Evolutionary conservation across 2,888 invertebrate species (phyloP), one percentile per base, ranked within the genome.

Genomic region (Perdita meconis): DNA sequence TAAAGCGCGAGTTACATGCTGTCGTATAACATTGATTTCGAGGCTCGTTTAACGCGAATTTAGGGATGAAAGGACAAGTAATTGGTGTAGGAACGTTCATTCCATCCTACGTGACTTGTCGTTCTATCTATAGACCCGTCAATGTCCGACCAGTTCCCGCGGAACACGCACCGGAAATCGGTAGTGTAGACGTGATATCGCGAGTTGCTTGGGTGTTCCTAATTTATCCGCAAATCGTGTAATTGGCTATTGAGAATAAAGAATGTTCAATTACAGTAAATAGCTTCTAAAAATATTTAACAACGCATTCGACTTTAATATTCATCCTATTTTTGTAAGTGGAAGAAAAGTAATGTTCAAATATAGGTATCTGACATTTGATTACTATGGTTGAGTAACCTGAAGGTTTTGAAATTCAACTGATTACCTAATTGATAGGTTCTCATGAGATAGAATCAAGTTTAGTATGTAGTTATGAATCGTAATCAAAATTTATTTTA

Each of bases 51-150:
- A 59, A 72, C 78, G 34, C 53, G 61, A 34, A 68, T 79, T 79
- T 61, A 68, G 78, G 71, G 38, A 42, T 40, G 79, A 79, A 79
- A 78, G 78, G 78, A 65, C 78, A 72, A 79, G 79, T 61, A 78
- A 79, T 79, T 79, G 79, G 78, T 72, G 26, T 65, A 78, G 68
- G 79, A 65, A 67, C 68, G 57, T 67, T 60, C 68, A 68, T 79
- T 67, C 67, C 78, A 60, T 30, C 34, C 56, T 68, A 60, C 65
- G 67, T 56, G 60, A 66, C 67, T 78, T 36, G 71, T 64, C 64
- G 71, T 63, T 59, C 70, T 63, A 76, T 76, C 70, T 67, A 75
- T 64, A 57, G 76, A 63, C 70, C 61, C 70, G 78, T 68, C 78
- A 57, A 68, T 60, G 68, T 36, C 63, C 47, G 36, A 13, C 34